These are phyloP conservation scores for Strongylocentrotus purpuratus DNA, from an alignment of 35 echinoderm and acorn worm genomes.

Conservation along the genomic window DNA sequence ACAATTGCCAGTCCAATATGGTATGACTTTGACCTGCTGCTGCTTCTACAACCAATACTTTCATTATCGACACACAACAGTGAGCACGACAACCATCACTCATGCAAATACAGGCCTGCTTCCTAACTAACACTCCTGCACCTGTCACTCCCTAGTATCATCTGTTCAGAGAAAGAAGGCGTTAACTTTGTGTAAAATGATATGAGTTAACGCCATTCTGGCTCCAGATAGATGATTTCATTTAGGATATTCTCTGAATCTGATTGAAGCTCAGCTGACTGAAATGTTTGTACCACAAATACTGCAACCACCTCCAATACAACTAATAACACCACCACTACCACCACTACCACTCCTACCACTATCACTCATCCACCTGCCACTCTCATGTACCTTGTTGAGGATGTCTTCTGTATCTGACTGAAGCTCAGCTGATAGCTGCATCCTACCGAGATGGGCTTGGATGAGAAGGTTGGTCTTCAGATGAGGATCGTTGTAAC, in stretches of 20 bases:
- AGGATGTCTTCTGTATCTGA: conserved; percentile 92
- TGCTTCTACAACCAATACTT: too few species aligned
- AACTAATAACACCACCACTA: neutral
- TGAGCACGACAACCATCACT: too few species aligned
- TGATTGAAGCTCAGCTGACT: conserved; percentile 82
- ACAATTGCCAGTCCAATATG: too few species aligned
- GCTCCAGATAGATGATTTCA: too few species aligned
- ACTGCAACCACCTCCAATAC: neutral
- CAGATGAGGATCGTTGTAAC: conserved; percentile 93
- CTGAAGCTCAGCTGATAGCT: conserved; percentile 93
- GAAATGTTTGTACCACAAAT: conserved; percentile 62
- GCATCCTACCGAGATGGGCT: conserved; percentile 93
- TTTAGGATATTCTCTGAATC: neutral
- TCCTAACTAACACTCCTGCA: too few species aligned
- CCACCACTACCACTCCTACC: neutral
- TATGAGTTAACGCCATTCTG: too few species aligned
- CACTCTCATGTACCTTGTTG: conserved; percentile 63
- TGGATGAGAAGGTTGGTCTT: conserved; percentile 98
- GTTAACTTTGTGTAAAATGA: too few species aligned
- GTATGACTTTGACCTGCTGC: too few species aligned
- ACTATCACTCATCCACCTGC: neutral
- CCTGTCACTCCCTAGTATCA: too few species aligned
- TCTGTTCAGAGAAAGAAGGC: too few species aligned
- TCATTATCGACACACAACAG: too few species aligned
- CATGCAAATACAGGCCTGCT: too few species aligned